A percentile compares a stretch with the other conserved stretches of the same genome.
Evolutionary conservation across 2,797 vertebrate species (phyloP).

Genomic region (Iguana delicatissima): DNA sequence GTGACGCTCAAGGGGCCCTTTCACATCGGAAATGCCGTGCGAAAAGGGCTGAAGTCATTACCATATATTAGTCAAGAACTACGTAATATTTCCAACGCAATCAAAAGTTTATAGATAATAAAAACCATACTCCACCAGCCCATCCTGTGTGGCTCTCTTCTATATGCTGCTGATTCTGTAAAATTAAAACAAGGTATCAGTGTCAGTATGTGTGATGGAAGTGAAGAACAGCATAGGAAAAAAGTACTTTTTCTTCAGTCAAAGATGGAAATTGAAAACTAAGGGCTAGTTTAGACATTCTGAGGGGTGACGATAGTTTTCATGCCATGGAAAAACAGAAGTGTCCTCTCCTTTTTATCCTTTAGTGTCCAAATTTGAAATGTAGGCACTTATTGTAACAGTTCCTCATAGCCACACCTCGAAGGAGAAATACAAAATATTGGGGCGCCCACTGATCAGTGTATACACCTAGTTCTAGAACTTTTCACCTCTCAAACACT

Average conservation of each 20-base stretch:
- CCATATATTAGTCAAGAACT: not conserved
- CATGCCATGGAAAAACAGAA: not conserved
- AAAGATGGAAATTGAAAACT: slow-evolving; percentile 1
- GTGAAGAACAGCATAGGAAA: not conserved
- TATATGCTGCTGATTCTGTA: slow-evolving; percentile 83
- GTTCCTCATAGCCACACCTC: not conserved
- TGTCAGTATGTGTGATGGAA: not conserved
- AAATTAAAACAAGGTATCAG: slow-evolving; percentile 61
- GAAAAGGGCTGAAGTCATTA: not conserved
- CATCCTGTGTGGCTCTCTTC: slow-evolving; percentile 94
- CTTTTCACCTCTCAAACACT: not conserved
- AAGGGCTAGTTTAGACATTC: not conserved
- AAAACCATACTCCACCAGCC: slow-evolving; percentile 91
- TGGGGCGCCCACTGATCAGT: not conserved
- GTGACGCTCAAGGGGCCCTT: too few species aligned
- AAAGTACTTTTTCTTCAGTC: slow-evolving; percentile 14
- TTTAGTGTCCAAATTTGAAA: not conserved
- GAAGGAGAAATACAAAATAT: not conserved
- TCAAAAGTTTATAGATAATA: slow-evolving; percentile 56
- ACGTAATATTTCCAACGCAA: slow-evolving; percentile 51
- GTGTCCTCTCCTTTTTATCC: not conserved
- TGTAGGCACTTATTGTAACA: not conserved
- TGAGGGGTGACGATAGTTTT: not conserved
- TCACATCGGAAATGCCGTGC: too few species aligned
- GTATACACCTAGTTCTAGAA: not conserved